phyloP scores from a whole-genome alignment of 2,888 invertebrate genomes.

The Anaspis maculata region DNA sequence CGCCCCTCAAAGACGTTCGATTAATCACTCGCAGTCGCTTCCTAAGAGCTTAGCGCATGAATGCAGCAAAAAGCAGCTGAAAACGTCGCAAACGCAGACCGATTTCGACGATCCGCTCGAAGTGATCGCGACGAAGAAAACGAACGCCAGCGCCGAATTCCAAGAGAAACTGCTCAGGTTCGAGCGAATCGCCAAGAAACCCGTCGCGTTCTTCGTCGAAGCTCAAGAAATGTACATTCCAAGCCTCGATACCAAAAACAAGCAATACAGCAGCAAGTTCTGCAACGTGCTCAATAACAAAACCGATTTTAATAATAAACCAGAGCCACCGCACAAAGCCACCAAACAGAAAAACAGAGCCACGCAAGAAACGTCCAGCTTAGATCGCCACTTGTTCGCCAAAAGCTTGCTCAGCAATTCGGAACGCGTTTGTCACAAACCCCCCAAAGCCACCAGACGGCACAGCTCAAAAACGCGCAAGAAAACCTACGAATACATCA shows the following conservation, averaged over 20 bases:
- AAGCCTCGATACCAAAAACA: conserved; percentile 45
- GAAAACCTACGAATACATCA: conserved; percentile 40
- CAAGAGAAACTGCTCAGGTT: conserved; percentile 39
- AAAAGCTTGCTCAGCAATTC: conserved; percentile 36
- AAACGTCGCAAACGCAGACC: conserved; percentile 39
- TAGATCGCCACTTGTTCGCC: conserved; percentile 40
- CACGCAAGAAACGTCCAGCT: conserved; percentile 38
- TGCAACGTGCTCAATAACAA: conserved; percentile 42
- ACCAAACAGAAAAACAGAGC: conserved; percentile 25
- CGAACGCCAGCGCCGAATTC: conserved; percentile 35
- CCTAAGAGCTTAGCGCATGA: conserved; percentile 26
- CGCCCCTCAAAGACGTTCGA: conserved; percentile 42
- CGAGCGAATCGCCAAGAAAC: conserved; percentile 31
- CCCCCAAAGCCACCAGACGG: conserved; percentile 61
- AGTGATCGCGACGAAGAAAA: conserved; percentile 29
- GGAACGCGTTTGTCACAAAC: conserved; percentile 58
- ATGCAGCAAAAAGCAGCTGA: conserved; percentile 32
- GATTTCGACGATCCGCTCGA: conserved; percentile 35
- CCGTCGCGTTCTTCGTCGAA: conserved; percentile 37
- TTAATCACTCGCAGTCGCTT: conserved; percentile 26
- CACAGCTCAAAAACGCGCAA: conserved; percentile 49
- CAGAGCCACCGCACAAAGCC: conserved; percentile 27
- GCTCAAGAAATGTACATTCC: conserved; percentile 50
- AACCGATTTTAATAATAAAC: conserved; percentile 18
- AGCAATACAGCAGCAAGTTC: conserved; percentile 46